These are phyloP conservation scores for Cylloceria caligata DNA, from an alignment of 2,888 invertebrate genomes.

Conservation along the genomic window DNA sequence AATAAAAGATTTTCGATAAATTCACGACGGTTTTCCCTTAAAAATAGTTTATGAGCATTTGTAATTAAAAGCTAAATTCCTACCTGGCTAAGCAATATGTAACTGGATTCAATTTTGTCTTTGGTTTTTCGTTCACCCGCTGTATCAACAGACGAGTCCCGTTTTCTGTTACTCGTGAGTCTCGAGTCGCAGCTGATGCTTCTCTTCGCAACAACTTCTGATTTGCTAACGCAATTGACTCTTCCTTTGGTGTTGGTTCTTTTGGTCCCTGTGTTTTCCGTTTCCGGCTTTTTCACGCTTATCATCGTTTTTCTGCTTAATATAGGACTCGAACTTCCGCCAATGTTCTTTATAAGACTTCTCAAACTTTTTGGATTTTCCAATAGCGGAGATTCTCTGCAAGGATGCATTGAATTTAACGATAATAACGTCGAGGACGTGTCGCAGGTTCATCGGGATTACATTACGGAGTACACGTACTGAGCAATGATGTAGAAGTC, in stretches of 20 bases:
- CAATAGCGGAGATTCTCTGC: conserved; percentile 85
- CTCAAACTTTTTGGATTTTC: conserved; percentile 90
- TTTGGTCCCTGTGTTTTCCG: conserved; percentile 77
- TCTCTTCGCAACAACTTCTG: conserved; percentile 81
- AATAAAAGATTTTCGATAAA: too few species aligned
- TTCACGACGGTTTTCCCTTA: too few species aligned
- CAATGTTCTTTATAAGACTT: conserved; percentile 92
- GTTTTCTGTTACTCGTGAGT: conserved; percentile 80
- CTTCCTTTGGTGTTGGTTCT: conserved; percentile 81
- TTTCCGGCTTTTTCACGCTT: conserved; percentile 77
- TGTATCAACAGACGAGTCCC: conserved; percentile 83
- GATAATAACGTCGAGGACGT: background rate
- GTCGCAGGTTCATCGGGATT: conserved; percentile 15
- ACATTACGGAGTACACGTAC: conserved; percentile 84
- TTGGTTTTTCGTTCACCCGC: conserved; percentile 80
- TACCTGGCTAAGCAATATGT: conserved; percentile 83
- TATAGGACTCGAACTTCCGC: conserved; percentile 92
- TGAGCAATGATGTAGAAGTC: conserved; percentile 96
- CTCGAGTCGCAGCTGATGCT: conserved; percentile 84
- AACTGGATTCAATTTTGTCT: conserved; percentile 82
- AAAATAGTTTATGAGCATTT: too few species aligned
- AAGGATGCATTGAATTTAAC: conserved; percentile 72
- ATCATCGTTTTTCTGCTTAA: conserved; percentile 88
- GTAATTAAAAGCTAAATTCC: background rate
- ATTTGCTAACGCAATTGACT: conserved; percentile 81